These are phyloP conservation scores for Boulengerochromis microlepis DNA, from an alignment of 2,113 vertebrate genomes.

Conservation along the genomic window DNA sequence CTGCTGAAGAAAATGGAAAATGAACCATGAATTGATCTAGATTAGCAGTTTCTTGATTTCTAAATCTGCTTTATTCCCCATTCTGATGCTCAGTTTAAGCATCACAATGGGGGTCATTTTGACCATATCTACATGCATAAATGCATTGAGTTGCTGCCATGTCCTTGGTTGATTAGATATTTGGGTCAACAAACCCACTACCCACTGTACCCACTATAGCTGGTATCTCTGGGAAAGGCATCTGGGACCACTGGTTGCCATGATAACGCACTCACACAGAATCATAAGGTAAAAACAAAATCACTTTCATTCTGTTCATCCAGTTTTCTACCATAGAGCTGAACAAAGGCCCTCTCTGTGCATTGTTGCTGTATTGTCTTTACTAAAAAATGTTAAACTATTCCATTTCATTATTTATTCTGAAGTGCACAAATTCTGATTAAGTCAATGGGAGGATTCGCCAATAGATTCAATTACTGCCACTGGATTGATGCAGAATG, in stretches of 20 bases:
- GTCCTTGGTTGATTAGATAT: background rate
- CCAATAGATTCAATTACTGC: background rate
- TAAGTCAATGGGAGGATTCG: background rate
- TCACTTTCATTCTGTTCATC: background rate
- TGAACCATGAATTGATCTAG: accelerated
- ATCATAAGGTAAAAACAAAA: background rate
- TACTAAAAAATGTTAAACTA: background rate
- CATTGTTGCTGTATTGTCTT: accelerated
- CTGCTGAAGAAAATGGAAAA: background rate
- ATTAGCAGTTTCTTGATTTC: background rate
- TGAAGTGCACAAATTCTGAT: background rate
- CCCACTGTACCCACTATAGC: background rate
- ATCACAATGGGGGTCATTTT: background rate
- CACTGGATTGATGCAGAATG: background rate
- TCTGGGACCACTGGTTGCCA: background rate
- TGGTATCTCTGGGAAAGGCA: background rate
- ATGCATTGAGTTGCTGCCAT: background rate
- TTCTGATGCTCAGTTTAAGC: background rate
- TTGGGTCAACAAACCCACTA: accelerated
- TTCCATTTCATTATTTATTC: background rate
- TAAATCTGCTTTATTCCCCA: background rate
- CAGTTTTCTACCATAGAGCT: background rate
- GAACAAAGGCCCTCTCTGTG: background rate
- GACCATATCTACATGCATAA: background rate
- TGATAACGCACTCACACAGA: background rate